phyloP scores from a whole-genome alignment of 2,888 invertebrate species.

The Choreutis nemorana region DNA sequence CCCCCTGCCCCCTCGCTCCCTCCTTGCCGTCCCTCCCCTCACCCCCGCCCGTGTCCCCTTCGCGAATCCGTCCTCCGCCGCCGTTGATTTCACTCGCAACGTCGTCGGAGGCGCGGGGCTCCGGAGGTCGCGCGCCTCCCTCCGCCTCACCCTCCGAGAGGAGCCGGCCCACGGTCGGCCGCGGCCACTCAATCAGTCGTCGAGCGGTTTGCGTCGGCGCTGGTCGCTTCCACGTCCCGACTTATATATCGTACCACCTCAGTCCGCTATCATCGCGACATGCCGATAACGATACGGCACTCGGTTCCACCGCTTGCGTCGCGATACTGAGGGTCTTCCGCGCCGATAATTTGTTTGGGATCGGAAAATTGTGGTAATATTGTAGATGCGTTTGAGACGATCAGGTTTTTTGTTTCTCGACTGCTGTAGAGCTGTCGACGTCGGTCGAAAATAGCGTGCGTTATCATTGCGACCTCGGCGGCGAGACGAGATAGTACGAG shows the following conservation, averaged over 20 bases:
- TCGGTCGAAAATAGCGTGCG: slow-evolving; percentile 53
- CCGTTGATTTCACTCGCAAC: slow-evolving; percentile 39
- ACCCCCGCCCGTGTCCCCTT: slow-evolving; percentile 1
- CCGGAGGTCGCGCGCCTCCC: slow-evolving; percentile 55
- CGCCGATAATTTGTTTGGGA: slow-evolving; percentile 14
- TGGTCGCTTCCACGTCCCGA: slow-evolving; percentile 27
- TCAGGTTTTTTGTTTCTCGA: too few relatives aligned
- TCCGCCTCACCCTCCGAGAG: slow-evolving; percentile 35
- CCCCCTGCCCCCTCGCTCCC: slow-evolving; percentile 15
- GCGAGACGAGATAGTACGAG: slow-evolving; percentile 61
- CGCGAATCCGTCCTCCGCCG: slow-evolving; percentile 6
- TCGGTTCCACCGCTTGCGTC: slow-evolving; percentile 19
- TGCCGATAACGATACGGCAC: slow-evolving; percentile 20
- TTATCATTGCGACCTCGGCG: slow-evolving; percentile 62
- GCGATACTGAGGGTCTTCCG: slow-evolving; percentile 13
- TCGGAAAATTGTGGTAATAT: slow-evolving; percentile 22
- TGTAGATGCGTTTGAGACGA: slow-evolving; percentile 47
- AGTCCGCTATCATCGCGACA: slow-evolving; percentile 17
- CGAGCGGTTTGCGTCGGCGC: slow-evolving; percentile 56
- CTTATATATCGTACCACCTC: slow-evolving; percentile 12
- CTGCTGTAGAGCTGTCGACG: slow-evolving; percentile 37
- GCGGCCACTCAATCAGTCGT: slow-evolving; percentile 37
- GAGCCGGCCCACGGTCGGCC: slow-evolving; percentile 20
- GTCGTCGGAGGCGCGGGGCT: slow-evolving; percentile 33
- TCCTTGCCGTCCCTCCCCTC: slow-evolving; percentile 41